phyloP scores from a whole-genome alignment of 64 coral and sea anemone species.

The Dendronephthya gigantea region DNA sequence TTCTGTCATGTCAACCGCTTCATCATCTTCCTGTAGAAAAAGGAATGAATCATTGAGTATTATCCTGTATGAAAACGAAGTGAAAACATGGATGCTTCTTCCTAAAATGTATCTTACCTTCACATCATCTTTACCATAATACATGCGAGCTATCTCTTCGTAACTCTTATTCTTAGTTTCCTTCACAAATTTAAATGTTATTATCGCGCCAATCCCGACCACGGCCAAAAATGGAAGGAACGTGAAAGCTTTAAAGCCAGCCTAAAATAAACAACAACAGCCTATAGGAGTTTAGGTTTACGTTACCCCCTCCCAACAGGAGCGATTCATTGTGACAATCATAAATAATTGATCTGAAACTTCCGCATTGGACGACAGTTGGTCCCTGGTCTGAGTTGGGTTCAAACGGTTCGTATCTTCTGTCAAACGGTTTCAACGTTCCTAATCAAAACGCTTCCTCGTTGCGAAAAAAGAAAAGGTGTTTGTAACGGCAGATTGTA shows the following conservation, averaged over 20 bases:
- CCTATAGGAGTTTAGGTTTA: background rate
- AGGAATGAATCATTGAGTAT: background rate
- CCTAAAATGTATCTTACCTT: background rate
- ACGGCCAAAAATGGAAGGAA: background rate
- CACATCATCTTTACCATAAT: background rate
- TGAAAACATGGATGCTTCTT: no score
- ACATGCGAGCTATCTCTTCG: background rate
- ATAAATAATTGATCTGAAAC: no score
- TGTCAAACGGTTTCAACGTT: no score
- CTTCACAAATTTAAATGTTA: constrained; percentile 5
- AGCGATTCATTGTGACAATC: no score
- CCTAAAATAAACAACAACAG: background rate
- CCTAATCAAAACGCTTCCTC: no score
- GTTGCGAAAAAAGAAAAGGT: no score
- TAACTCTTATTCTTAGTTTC: constrained; percentile 8
- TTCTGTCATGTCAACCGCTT: background rate
- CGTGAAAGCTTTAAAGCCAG: background rate
- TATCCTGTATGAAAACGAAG: no score
- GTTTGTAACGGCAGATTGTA: no score
- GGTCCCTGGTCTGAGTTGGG: no score
- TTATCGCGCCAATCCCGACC: background rate
- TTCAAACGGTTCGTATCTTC: no score
- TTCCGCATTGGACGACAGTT: no score
- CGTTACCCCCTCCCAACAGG: no score
- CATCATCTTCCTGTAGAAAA: background rate